Evolutionary conservation across 2,113 vertebrate species (phyloP).

Genomic region (Fulmarus glacialis): DNA sequence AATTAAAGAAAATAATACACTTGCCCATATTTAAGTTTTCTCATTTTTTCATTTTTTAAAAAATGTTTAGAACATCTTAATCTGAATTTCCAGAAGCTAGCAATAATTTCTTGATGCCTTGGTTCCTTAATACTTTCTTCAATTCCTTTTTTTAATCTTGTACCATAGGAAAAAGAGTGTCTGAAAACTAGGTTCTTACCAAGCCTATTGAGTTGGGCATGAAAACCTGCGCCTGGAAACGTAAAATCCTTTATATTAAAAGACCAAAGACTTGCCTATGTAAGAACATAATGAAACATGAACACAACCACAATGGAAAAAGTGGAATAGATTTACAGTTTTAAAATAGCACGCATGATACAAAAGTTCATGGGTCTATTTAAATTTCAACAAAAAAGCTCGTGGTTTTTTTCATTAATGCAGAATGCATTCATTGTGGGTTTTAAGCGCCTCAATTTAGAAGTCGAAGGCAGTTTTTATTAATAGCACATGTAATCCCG

Average conservation of each 20-base stretch:
- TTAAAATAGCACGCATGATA: conserved; percentile 38
- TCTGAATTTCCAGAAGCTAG: neutral
- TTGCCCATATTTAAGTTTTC: neutral
- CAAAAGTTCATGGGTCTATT: conserved; percentile 42
- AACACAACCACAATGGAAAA: conserved; percentile 48
- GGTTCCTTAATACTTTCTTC: neutral
- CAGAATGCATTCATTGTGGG: conserved; percentile 54
- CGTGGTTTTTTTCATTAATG: neutral
- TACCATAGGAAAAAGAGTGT: neutral
- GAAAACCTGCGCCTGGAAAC: conserved; percentile 25
- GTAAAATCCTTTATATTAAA: neutral
- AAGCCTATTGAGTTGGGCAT: neutral
- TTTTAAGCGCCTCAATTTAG: conserved; percentile 13
- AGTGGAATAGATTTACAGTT: conserved; percentile 35
- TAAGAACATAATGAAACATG: conserved; percentile 1
- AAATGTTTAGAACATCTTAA: neutral
- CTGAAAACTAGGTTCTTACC: neutral
- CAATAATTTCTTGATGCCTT: neutral
- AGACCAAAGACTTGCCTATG: conserved; percentile 14
- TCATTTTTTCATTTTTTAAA: neutral
- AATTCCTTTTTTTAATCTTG: neutral
- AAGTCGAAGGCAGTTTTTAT: conserved; percentile 56
- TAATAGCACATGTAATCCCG: conserved; percentile 39
- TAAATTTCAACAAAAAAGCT: conserved; percentile 33
- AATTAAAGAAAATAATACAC: neutral